phyloP scores from a whole-genome alignment of 2,888 invertebrate genomes.

The Cataglyphis rosenhaueri region DNA sequence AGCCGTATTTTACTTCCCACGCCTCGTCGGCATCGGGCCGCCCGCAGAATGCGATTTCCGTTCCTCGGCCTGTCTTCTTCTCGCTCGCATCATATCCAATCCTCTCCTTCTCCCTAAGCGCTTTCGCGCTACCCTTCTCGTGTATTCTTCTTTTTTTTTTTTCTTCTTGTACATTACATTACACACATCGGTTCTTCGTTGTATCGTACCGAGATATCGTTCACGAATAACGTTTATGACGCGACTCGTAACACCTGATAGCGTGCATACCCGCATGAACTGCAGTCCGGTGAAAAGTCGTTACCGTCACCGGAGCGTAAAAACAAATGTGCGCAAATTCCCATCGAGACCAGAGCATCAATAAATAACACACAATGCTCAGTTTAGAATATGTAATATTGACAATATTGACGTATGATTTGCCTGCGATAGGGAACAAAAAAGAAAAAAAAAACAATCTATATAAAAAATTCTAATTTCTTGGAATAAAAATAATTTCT shows the following conservation, averaged over 20 bases:
- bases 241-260: constrained; percentile 8
- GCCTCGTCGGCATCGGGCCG: constrained; percentile 66
- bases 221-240: constrained; percentile 28
- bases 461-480: background rate
- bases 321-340: constrained; percentile 2
- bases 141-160: background rate
- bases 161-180: background rate
- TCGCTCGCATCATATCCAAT: constrained; percentile 5
- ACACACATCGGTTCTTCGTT: background rate
- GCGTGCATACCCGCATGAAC: constrained; percentile 27
- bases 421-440: background rate
- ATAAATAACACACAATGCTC: background rate
- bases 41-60: constrained; percentile 72
- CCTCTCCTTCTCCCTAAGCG: background rate
- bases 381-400: background rate
- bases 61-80: constrained; percentile 58
- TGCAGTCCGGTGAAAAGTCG: constrained; percentile 25
- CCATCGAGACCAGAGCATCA: background rate
- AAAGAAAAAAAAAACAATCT: background rate
- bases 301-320: constrained; percentile 34
- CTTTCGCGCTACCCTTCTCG: background rate
- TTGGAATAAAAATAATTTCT: background rate
- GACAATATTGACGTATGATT: background rate
- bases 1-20: constrained; percentile 82
- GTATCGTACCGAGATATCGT: background rate